A percentile compares a stretch with the other conserved stretches of the same genome.
These are phyloP conservation scores for Rhingia rostrata DNA, from an alignment of 2,888 invertebrate genomes.

Conservation along the genomic window DNA sequence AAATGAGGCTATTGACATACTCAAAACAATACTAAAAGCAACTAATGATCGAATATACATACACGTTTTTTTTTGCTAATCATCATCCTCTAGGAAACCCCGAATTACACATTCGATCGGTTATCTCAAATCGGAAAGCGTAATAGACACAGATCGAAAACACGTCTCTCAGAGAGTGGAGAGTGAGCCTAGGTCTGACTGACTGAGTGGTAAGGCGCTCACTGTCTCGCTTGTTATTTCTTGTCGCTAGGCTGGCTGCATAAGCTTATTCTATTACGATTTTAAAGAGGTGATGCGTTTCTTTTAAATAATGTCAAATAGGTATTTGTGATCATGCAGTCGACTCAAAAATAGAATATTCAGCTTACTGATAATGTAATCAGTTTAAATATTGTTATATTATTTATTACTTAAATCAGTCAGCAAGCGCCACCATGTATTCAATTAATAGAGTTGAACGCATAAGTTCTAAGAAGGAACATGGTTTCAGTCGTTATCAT, in stretches of 20 bases:
- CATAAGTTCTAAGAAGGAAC: slow-evolving; percentile 33
- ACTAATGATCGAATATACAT: slow-evolving; percentile 8
- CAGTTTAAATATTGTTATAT: slow-evolving; percentile 36
- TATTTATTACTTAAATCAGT: not conserved
- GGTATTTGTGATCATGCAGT: not conserved
- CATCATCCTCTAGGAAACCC: slow-evolving; percentile 55
- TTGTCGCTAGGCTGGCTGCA: not conserved
- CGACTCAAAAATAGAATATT: slow-evolving; percentile 26
- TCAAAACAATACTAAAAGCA: slow-evolving; percentile 8
- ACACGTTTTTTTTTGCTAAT: slow-evolving; percentile 13
- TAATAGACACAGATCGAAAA: slow-evolving; percentile 13
- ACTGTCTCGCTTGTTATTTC: slow-evolving; percentile 27
- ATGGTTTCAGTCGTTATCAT: not conserved
- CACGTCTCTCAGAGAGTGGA: slow-evolving; percentile 22
- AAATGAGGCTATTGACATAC: slow-evolving; percentile 40
- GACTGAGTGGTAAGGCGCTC: slow-evolving; percentile 5
- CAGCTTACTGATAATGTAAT: slow-evolving; percentile 24
- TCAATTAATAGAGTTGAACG: slow-evolving; percentile 14
- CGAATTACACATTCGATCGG: slow-evolving; percentile 20
- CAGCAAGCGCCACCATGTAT: not conserved
- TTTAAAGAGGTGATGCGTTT: not conserved
- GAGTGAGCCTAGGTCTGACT: not conserved
- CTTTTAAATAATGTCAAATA: not conserved
- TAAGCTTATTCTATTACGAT: not conserved
- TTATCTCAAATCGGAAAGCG: slow-evolving; percentile 1